phyloP scores from a whole-genome alignment of 2,113 vertebrate species.

The Pelecanoides urinatrix region DNA sequence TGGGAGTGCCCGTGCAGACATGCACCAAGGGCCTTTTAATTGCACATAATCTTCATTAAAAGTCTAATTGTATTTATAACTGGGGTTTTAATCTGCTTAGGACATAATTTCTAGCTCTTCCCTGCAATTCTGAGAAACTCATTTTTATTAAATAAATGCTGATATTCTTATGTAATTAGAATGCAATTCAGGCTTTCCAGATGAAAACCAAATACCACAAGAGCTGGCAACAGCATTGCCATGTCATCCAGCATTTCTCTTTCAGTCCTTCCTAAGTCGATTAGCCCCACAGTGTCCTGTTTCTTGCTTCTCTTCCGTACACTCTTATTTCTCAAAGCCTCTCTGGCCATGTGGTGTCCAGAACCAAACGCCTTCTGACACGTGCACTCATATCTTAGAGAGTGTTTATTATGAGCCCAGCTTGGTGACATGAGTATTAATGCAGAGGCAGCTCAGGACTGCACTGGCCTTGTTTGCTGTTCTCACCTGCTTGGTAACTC shows the following conservation, averaged over 20 bases:
- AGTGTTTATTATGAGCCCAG: background rate
- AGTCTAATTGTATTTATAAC: background rate
- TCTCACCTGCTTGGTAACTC: background rate
- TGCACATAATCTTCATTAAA: background rate
- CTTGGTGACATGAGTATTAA: background rate
- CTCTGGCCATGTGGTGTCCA: background rate
- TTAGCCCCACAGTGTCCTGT: background rate
- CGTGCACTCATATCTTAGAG: fast-evolving
- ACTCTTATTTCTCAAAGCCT: background rate
- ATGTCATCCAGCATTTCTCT: background rate
- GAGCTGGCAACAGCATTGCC: background rate
- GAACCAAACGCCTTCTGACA: background rate
- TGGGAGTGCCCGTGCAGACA: background rate
- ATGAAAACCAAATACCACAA: background rate
- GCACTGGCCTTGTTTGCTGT: background rate
- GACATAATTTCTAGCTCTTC: background rate
- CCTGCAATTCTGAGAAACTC: background rate
- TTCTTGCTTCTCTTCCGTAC: background rate
- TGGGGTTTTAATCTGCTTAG: background rate
- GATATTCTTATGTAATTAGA: background rate
- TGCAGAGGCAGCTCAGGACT: background rate
- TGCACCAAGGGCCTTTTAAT: background rate
- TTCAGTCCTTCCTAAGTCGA: background rate
- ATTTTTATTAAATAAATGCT: background rate
- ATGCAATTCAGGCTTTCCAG: background rate